phyloP scores from a whole-genome alignment of 2,888 invertebrate genomes.

The Eristalis arbustorum region DNA sequence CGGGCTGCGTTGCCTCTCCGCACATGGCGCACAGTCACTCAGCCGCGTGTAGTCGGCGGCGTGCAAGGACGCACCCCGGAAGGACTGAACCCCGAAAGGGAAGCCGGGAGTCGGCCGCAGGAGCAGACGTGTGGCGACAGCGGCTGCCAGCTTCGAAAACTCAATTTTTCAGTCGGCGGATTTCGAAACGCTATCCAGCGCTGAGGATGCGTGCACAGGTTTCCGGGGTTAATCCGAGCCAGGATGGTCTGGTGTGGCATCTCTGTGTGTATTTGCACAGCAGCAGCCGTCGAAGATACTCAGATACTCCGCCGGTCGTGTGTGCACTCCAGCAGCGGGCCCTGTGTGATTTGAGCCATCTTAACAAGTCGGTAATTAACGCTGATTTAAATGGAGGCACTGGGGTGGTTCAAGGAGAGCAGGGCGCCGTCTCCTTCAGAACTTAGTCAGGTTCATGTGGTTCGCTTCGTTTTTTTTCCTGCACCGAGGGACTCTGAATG shows the following conservation, averaged over 20 bases:
- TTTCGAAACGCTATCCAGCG: conserved; percentile 51
- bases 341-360: conserved; percentile 40
- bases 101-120: not conserved
- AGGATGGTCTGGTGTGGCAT: not conserved
- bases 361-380: conserved; percentile 68
- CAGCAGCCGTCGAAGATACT: not conserved
- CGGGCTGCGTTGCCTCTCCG: not conserved
- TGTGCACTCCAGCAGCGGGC: conserved; percentile 5
- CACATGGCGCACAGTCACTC: not conserved
- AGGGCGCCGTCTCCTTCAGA: conserved; percentile 15
- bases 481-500: not conserved
- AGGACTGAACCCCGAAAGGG: not conserved
- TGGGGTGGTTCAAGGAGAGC: not conserved
- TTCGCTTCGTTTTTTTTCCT: not conserved
- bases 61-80: not conserved
- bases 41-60: not conserved
- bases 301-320: not conserved
- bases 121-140: conserved; percentile 7
- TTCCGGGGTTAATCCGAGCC: conserved; percentile 32
- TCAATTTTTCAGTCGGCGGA: conserved; percentile 51
- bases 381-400: conserved; percentile 57
- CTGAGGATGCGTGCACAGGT: conserved; percentile 37
- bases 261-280: not conserved
- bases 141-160: conserved; percentile 22
- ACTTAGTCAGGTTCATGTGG: conserved; percentile 27